A percentile compares a stretch with the other conserved stretches of the same genome.
Conservation (phyloP, 2,113 vertebrate species). For the Plecturocebus donacophilus region DNA sequence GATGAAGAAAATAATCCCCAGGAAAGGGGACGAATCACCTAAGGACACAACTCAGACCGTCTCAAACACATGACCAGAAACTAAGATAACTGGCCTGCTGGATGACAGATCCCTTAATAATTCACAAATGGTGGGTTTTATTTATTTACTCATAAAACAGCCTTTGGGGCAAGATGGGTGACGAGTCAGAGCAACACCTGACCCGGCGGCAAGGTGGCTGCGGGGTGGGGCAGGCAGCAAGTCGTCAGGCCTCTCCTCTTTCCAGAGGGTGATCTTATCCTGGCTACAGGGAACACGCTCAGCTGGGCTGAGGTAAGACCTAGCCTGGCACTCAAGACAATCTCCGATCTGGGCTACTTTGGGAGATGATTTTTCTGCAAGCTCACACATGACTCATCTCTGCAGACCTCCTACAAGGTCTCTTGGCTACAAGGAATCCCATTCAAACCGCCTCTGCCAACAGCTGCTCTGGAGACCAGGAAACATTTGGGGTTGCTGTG, state of each 20-base stretch:
- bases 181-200: background rate
- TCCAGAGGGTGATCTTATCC: slow-evolving; percentile 46
- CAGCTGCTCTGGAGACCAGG: slow-evolving; percentile 47
- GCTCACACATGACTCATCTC: slow-evolving; percentile 70
- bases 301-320: background rate
- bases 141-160: background rate
- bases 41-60: background rate
- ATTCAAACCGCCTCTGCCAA: slow-evolving; percentile 50
- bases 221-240: background rate
- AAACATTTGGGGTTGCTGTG: background rate
- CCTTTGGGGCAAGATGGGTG: background rate
- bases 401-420: slow-evolving; percentile 21
- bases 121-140: background rate
- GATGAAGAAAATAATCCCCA: background rate
- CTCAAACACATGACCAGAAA: background rate
- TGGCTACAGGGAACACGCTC: slow-evolving; percentile 48
- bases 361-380: slow-evolving; percentile 66
- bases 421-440: slow-evolving; percentile 48
- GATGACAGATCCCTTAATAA: background rate
- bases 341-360: background rate
- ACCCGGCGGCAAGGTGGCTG: background rate
- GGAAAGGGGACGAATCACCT: background rate
- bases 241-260: background rate
- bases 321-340: background rate
- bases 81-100: background rate